phyloP scores from a whole-genome alignment of 2,888 invertebrate species.

The Diogma glabrata region DNA sequence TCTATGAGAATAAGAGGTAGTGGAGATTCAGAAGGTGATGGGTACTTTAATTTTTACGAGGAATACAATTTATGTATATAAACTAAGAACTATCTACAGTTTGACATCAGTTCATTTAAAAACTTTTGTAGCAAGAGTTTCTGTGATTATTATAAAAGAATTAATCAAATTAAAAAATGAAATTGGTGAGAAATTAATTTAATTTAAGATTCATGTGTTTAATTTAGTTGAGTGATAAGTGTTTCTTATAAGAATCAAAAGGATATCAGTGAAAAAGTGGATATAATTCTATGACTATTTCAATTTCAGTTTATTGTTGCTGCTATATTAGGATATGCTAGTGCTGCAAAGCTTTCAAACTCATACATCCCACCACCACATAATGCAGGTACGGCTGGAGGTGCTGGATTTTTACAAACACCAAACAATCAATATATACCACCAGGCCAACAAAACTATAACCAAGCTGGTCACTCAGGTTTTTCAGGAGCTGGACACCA shows the following conservation, averaged over 20 bases:
- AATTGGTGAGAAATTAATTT: conserved; percentile 9
- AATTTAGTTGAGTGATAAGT: no score
- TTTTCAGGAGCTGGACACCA: conserved; percentile 7
- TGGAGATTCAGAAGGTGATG: no score
- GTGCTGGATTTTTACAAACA: conserved; percentile 20
- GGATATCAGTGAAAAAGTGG: no score
- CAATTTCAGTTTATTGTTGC: conserved; percentile 17
- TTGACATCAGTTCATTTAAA: conserved; percentile 16
- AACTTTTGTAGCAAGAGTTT: conserved; percentile 2
- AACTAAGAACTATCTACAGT: conserved; percentile 16
- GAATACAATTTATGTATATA: conserved; percentile 13
- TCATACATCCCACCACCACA: conserved; percentile 29
- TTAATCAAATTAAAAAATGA: conserved; percentile 6
- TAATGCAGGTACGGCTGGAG: conserved; percentile 21
- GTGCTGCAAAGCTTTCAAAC: conserved; percentile 25
- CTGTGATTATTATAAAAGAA: conserved; percentile 3
- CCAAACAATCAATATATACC: conserved; percentile 15
- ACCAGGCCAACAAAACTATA: conserved; percentile 18
- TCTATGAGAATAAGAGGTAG: no score
- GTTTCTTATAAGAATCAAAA: no score
- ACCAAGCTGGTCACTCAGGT: no score
- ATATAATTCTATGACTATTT: no score
- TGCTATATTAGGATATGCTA: conserved; percentile 21
- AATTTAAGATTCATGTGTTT: no score
- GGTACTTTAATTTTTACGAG: no score